phyloP scores from a whole-genome alignment of 2,113 vertebrate genomes.

The Pygoscelis adeliae region DNA sequence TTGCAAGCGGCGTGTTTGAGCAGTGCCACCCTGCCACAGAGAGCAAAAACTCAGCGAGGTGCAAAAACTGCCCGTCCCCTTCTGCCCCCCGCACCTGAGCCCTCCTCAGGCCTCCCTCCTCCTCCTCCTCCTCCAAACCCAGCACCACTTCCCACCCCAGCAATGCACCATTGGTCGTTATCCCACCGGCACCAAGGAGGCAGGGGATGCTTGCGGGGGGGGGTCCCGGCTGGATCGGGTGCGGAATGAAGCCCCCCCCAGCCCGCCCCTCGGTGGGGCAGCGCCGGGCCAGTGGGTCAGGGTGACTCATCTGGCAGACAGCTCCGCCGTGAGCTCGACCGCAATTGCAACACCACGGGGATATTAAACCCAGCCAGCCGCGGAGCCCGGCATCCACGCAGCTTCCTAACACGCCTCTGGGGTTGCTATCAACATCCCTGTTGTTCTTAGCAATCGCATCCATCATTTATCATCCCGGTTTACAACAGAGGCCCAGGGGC shows the following conservation, averaged over 20 bases:
- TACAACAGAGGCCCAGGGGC: background rate
- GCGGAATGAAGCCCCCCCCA: background rate
- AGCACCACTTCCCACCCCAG: background rate
- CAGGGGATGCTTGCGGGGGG: background rate
- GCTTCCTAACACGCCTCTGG: constrained; percentile 31
- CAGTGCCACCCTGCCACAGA: accelerated
- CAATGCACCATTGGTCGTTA: background rate
- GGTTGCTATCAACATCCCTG: constrained; percentile 46
- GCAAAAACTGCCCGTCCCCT: background rate
- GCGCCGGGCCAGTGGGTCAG: background rate
- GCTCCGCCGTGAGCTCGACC: background rate
- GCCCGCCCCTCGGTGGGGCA: background rate
- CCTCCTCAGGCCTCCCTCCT: background rate
- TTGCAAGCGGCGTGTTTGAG: accelerated
- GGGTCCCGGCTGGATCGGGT: background rate
- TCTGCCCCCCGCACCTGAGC: background rate
- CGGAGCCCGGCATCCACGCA: background rate
- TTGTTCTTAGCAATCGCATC: background rate
- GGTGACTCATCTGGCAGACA: constrained; percentile 1
- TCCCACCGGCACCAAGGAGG: background rate
- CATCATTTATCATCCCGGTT: background rate
- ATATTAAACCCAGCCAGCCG: background rate
- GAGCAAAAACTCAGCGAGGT: background rate
- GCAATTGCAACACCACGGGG: background rate
- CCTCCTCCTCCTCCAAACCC: background rate